Percentiles rank a stretch among this genome's conserved stretches.
These are phyloP conservation scores for Phortica variegata DNA, from an alignment of 1,140 invertebrate genomes.

Conservation along the genomic window DNA sequence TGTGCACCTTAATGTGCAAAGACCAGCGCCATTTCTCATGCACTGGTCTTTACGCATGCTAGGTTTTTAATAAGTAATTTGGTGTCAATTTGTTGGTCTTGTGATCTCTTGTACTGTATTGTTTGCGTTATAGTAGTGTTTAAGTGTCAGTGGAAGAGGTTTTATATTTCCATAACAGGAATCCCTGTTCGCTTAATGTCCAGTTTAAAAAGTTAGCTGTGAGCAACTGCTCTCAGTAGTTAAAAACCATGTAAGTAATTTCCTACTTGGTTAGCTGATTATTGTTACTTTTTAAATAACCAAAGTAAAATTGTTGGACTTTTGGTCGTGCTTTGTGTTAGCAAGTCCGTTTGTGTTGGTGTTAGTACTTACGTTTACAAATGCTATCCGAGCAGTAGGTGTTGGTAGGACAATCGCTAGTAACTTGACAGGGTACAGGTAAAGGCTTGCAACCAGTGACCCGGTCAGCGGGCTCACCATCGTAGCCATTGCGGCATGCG, in stretches of 20 bases:
- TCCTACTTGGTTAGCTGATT: conserved; percentile 23
- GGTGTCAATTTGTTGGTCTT: conserved; percentile 18
- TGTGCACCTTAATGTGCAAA: too few relatives aligned
- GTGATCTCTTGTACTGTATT: neutral
- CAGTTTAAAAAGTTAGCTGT: conserved; percentile 24
- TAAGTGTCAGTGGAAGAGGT: too few relatives aligned
- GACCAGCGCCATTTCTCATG: too few relatives aligned
- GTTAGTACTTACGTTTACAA: conserved; percentile 72
- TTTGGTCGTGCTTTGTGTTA: too few relatives aligned
- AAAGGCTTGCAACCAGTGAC: conserved; percentile 74
- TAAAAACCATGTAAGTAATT: conserved; percentile 13
- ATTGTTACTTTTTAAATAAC: too few relatives aligned
- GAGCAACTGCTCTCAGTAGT: conserved; percentile 1
- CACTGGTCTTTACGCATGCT: too few relatives aligned
- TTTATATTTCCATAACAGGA: too few relatives aligned
- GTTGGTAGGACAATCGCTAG: conserved; percentile 72
- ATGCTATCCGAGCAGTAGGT: conserved; percentile 79
- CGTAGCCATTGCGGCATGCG: conserved; percentile 74
- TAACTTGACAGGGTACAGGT: conserved; percentile 69
- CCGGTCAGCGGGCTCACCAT: conserved; percentile 71
- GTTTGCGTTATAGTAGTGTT: conserved; percentile 8
- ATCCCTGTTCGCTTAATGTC: conserved; percentile 2
- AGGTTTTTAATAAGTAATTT: too few relatives aligned
- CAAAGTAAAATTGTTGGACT: too few relatives aligned
- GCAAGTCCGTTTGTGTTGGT: conserved; percentile 2